Evolutionary conservation across 2,888 invertebrate species (phyloP).

Genomic region (Himalopsyche japonica): DNA sequence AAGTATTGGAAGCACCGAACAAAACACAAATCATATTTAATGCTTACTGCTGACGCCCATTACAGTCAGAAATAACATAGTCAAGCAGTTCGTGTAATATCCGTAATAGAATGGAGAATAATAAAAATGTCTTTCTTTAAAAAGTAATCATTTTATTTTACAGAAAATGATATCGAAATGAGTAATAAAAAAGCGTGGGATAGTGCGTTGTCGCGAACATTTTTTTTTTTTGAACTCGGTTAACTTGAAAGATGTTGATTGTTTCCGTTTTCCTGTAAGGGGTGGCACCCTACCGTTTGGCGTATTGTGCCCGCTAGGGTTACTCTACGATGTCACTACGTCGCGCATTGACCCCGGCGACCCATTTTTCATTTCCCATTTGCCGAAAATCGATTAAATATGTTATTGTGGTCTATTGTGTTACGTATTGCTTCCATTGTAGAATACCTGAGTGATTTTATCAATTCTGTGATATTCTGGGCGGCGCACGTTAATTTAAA

Average conservation of each 20-base stretch:
- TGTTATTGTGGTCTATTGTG: neutral
- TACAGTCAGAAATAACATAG: too few species aligned
- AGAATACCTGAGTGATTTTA: neutral
- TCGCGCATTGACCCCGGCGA: neutral
- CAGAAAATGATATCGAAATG: too few species aligned
- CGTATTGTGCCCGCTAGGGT: neutral
- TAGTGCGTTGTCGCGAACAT: neutral
- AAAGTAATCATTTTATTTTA: too few species aligned
- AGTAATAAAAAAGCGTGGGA: too few species aligned
- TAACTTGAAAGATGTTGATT: neutral
- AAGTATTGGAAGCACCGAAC: too few species aligned
- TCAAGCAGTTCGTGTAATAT: too few species aligned
- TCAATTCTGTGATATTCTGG: neutral
- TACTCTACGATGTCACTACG: neutral
- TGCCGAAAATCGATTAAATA: neutral
- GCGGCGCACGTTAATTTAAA: neutral
- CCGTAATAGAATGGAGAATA: too few species aligned
- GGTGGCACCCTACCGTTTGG: neutral
- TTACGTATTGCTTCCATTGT: neutral
- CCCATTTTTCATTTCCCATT: neutral
- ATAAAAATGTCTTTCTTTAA: too few species aligned
- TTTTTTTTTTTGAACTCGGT: neutral
- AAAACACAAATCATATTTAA: too few species aligned
- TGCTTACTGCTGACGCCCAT: too few species aligned
- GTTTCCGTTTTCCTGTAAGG: neutral